Conservation (phyloP, 2,888 invertebrate genomes). For the Eubasilissa splendida region DNA sequence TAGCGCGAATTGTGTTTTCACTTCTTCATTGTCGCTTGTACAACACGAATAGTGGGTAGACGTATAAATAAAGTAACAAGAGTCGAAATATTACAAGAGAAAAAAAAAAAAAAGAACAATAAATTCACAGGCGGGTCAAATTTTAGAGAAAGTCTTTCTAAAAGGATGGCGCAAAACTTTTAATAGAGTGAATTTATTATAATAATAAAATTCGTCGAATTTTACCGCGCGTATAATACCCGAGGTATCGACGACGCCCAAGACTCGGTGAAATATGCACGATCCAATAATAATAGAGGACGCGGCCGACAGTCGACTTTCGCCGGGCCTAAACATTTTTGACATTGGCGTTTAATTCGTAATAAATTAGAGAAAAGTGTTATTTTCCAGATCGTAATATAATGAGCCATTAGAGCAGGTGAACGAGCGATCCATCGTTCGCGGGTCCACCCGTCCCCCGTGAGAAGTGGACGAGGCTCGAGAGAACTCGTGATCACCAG, state of each 20-base stretch:
- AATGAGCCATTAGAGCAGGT: slow-evolving; percentile 17
- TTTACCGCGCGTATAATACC: slow-evolving; percentile 7
- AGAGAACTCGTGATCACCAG: slow-evolving; percentile 18
- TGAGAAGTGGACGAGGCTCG: slow-evolving; percentile 23
- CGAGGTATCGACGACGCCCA: background rate
- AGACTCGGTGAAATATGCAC: slow-evolving; percentile 15
- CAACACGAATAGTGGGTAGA: background rate
- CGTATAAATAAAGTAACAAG: slow-evolving; percentile 1
- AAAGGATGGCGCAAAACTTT: slow-evolving; percentile 30
- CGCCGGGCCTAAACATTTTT: slow-evolving; percentile 24
- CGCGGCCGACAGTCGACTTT: slow-evolving; percentile 18
- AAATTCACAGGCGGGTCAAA: background rate
- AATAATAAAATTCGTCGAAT: slow-evolving; percentile 1
- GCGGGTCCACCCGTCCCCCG: slow-evolving; percentile 1
- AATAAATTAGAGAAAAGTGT: slow-evolving; percentile 33
- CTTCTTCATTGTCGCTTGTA: slow-evolving; percentile 13
- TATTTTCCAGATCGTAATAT: slow-evolving; percentile 12
- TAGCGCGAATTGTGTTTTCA: slow-evolving; percentile 19
- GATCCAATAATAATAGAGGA: slow-evolving; percentile 28
- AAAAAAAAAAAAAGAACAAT: background rate
- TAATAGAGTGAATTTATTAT: slow-evolving; percentile 29
- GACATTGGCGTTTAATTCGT: slow-evolving; percentile 13
- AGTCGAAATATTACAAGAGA: background rate
- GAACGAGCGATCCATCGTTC: slow-evolving; percentile 28
- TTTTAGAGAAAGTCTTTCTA: slow-evolving; percentile 25